These are phyloP conservation scores for Dasypolia templi DNA, from an alignment of 2,888 invertebrate species.

Conservation along the genomic window DNA sequence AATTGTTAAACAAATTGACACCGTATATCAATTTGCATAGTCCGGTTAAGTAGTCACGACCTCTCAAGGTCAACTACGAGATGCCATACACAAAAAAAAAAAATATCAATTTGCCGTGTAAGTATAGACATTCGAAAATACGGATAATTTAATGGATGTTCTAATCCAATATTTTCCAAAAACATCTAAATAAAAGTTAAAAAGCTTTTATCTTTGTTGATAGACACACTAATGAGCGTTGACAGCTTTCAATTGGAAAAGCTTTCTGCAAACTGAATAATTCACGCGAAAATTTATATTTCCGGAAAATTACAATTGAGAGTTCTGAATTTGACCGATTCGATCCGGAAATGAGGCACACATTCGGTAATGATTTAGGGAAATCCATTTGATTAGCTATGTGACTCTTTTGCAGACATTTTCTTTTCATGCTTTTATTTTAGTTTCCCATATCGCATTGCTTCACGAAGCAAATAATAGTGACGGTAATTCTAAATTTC, in stretches of 20 bases:
- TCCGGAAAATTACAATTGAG: not conserved
- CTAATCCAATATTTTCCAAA: not conserved
- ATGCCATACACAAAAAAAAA: too few species aligned
- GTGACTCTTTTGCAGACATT: not conserved
- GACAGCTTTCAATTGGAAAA: slow-evolving; percentile 2
- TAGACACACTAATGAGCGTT: not conserved
- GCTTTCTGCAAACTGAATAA: slow-evolving; percentile 3
- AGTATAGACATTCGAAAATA: too few species aligned
- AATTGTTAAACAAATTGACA: too few species aligned
- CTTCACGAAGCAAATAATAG: not conserved
- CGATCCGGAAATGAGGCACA: not conserved
- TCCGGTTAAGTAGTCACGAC: too few species aligned
- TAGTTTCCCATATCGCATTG: not conserved
- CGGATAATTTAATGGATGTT: too few species aligned
- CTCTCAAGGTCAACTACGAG: too few species aligned
- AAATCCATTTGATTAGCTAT: not conserved
- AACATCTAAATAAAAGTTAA: not conserved
- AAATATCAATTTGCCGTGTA: not conserved
- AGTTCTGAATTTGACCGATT: not conserved
- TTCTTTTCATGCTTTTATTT: not conserved
- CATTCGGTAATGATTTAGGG: not conserved
- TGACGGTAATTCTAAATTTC: not conserved
- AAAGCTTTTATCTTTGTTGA: not conserved
- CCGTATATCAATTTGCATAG: not conserved
- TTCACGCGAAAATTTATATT: not conserved